These are phyloP conservation scores for Drosophila engyochracea DNA, from an alignment of 2,888 invertebrate genomes.

Conservation along the genomic window DNA sequence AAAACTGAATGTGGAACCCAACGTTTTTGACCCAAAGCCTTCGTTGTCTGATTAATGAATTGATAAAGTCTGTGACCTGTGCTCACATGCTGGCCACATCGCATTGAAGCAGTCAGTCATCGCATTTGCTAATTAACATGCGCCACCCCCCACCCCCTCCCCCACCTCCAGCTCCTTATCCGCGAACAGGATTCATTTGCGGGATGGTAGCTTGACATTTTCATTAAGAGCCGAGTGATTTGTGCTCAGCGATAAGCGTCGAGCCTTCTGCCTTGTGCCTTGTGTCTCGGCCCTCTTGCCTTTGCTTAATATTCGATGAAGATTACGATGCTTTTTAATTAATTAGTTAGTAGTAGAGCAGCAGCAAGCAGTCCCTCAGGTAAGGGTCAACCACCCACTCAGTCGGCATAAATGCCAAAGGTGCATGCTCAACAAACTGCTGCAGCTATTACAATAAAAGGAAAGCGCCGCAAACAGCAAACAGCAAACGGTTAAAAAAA, in stretches of 20 bases:
- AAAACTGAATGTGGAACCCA: slow-evolving; percentile 9
- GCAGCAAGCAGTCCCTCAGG: slow-evolving; percentile 1
- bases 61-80: slow-evolving; percentile 49
- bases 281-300: slow-evolving; percentile 1
- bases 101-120: slow-evolving; percentile 25
- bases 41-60: slow-evolving; percentile 73
- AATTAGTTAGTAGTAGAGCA: slow-evolving; percentile 49
- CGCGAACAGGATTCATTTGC: slow-evolving; percentile 18
- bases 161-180: neutral
- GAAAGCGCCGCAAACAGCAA: slow-evolving; percentile 6
- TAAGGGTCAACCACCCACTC: neutral
- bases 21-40: slow-evolving; percentile 50
- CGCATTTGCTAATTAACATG: slow-evolving; percentile 77
- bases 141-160: neutral
- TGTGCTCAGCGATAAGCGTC: slow-evolving; percentile 68
- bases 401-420: slow-evolving; percentile 9
- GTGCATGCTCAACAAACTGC: slow-evolving; percentile 42
- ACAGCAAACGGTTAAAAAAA: slow-evolving; percentile 4
- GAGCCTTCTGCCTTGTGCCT: slow-evolving; percentile 10
- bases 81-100: slow-evolving; percentile 39
- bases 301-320: slow-evolving; percentile 48
- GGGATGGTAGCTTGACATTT: slow-evolving; percentile 59
- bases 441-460: slow-evolving; percentile 30
- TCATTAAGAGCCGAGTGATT: slow-evolving; percentile 71
- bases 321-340: slow-evolving; percentile 68